Evolutionary conservation across 1,140 invertebrate species (phyloP).

Genomic region (Cecropterus lyciades): DNA sequence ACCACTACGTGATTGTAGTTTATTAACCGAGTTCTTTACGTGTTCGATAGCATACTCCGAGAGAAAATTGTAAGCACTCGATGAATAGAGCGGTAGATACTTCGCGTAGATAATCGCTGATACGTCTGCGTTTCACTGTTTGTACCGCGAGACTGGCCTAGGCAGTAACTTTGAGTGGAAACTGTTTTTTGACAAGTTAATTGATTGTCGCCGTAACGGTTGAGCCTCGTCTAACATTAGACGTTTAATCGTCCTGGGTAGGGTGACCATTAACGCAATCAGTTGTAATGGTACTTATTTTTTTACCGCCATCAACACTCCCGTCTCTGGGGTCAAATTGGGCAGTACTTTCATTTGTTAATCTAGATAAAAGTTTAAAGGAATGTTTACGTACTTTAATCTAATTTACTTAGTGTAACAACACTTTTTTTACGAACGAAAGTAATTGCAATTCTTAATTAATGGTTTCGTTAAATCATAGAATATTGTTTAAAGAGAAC

Average conservation of each 20-base stretch:
- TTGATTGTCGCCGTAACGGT: background rate
- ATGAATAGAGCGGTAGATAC: background rate
- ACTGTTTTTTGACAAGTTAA: background rate
- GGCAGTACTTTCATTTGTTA: background rate
- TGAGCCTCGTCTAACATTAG: background rate
- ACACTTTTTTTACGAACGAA: too few species aligned
- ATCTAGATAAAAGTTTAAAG: too few species aligned
- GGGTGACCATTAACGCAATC: background rate
- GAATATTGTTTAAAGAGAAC: too few species aligned
- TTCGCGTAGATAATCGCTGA: background rate
- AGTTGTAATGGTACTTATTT: background rate
- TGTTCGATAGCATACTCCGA: background rate
- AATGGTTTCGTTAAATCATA: too few species aligned
- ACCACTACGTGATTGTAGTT: background rate
- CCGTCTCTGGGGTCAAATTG: background rate
- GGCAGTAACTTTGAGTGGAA: background rate
- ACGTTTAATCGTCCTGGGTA: background rate
- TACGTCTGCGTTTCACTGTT: background rate
- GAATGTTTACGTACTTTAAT: too few species aligned
- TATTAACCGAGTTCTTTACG: too few species aligned
- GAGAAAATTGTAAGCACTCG: background rate
- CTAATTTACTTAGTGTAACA: too few species aligned
- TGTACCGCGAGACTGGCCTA: background rate
- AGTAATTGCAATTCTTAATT: too few species aligned
- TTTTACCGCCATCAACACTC: background rate